Evolutionary conservation across 2,888 invertebrate genomes (phyloP).

Genomic region (Chloroclysta siterata): DNA sequence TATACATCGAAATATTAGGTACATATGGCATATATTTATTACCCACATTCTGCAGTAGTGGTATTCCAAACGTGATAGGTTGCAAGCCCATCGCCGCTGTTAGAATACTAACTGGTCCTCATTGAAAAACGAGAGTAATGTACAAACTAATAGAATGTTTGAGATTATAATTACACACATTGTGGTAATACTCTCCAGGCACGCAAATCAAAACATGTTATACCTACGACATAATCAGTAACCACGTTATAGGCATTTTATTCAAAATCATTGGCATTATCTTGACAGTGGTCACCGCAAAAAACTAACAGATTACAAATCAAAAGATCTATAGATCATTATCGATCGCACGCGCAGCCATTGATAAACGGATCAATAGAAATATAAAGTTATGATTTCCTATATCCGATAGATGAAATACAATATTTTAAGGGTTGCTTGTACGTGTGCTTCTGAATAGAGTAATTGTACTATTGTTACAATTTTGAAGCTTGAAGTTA

Average conservation of each 20-base stretch:
- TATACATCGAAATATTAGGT: no score
- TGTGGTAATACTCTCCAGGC: background rate
- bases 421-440: conserved; percentile 74
- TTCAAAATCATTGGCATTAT: background rate
- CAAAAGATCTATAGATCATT: conserved; percentile 67
- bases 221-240: background rate
- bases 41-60: no score
- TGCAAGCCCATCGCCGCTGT: no score
- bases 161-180: background rate
- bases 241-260: background rate
- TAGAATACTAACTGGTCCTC: no score
- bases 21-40: no score
- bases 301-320: conserved; percentile 65
- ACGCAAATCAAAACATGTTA: background rate
- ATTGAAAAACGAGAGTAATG: no score
- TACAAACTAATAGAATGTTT: background rate
- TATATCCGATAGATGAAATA: conserved; percentile 64
- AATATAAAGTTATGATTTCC: conserved; percentile 68
- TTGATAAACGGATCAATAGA: conserved; percentile 63
- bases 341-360: conserved; percentile 71
- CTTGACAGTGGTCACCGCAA: conserved; percentile 57
- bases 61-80: no score
- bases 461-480: conserved; percentile 59
- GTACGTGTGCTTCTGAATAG: conserved; percentile 47
- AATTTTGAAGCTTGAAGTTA: conserved; percentile 27